Base-by-base conservation (phyloP, 2,113 vertebrate species). In the Ammodytes marinus region DNA sequence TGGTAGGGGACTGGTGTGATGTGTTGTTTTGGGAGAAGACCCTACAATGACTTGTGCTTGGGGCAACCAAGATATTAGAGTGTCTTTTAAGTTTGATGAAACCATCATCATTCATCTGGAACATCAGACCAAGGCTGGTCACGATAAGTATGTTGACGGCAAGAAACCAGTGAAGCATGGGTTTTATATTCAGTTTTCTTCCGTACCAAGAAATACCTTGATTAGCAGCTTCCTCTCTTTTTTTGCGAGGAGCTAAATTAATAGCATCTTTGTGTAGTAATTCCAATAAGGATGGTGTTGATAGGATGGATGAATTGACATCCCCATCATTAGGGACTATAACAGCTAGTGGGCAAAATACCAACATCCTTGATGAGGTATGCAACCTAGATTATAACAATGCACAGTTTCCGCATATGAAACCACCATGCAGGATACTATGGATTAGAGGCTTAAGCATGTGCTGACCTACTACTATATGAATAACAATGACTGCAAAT, bases 391-490 rank as follows among this genome's bases (percentile, higher is more conserved):
- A 67, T 3, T 27, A 13, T 3, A 46, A 52, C n/a, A 43, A 13
- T 46, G 50, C 35, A 12, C 39, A 46, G 19, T 76, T 66, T 61
- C 49, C 52, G 12, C 35, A 39, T 58, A 10, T 17, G 27, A 78
- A 53, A n/a, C 13, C 19, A 40, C 35, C 4, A 59, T 53, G 11
- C 39, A 66, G 59, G 53, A 40, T 54, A 35, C 4, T 57, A 19
- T 39, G 35, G 40, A 63, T 73, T 37, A 46, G 40, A 82, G 35
- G 6, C 7, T 1, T 65, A 49, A 61, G 37, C 43, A 42, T 15
- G 67, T 10, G 19, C 39, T 55, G 69, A 89, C 64, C 79, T 57
- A 27, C 43, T 46, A 8, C 53, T 52, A 19, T 35, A 55, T 69
- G 76, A 79, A 75, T 53, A 57, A 79, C 19, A 9, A 19, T 0